Conservation (phyloP, 2,113 vertebrate species). For the Cololabis saira region DNA sequence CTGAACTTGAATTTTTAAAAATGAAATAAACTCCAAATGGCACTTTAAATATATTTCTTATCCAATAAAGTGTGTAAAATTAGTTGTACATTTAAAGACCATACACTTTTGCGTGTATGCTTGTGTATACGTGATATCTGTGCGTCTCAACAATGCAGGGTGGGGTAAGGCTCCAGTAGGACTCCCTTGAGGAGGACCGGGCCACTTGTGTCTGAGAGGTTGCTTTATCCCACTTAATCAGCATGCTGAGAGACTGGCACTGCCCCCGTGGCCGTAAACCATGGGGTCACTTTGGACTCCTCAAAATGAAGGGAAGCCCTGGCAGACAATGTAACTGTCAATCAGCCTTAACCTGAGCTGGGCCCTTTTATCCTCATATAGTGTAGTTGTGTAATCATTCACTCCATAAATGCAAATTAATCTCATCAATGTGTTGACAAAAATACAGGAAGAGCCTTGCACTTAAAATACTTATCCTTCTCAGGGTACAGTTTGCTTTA, state of each 20-base stretch:
- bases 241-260: conserved; percentile 77
- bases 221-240: conserved; percentile 82
- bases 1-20: neutral
- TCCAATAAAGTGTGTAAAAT: neutral
- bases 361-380: conserved; percentile 73
- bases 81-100: too few relatives aligned
- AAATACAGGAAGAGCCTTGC: conserved; percentile 47
- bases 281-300: conserved; percentile 67
- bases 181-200: conserved; percentile 61
- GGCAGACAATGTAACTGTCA: conserved; percentile 76
- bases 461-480: conserved; percentile 43
- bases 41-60: neutral
- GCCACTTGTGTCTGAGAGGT: conserved; percentile 69
- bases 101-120: too few relatives aligned
- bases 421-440: conserved; percentile 71
- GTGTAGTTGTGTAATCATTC: conserved; percentile 77
- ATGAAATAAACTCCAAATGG: neutral
- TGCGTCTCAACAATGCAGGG: too few relatives aligned
- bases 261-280: conserved; percentile 75
- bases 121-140: too few relatives aligned
- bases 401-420: conserved; percentile 78
- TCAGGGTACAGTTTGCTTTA: conserved; percentile 40
- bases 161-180: conserved; percentile 14
- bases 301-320: conserved; percentile 73
- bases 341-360: conserved; percentile 79